phyloP scores from a whole-genome alignment of 2,797 vertebrate genomes.

The Alca torda region DNA sequence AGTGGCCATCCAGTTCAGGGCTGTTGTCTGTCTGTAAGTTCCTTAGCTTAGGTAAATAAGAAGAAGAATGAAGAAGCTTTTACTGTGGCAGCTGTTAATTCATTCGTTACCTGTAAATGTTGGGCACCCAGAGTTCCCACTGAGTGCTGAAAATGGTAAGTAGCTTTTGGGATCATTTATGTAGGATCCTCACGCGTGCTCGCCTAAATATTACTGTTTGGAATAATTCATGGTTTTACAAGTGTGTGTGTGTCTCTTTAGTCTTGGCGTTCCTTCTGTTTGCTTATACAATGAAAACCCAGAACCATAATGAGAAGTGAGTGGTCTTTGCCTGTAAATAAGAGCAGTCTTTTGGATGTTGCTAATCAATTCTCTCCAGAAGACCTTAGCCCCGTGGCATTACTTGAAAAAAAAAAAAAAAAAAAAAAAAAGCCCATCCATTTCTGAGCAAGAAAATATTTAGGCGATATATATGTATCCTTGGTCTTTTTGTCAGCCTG shows the following conservation, averaged over 20 bases:
- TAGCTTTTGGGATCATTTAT: rapidly evolving
- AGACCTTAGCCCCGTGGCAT: background rate
- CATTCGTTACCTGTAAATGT: background rate
- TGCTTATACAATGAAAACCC: background rate
- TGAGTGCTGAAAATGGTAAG: background rate
- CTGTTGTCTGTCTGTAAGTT: background rate
- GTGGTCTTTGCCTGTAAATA: background rate
- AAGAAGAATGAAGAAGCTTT: background rate
- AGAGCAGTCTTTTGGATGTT: background rate
- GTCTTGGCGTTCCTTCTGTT: background rate
- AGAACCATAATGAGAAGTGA: background rate
- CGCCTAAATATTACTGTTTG: background rate
- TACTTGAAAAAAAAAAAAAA: background rate
- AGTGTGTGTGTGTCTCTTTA: background rate
- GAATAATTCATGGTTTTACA: background rate
- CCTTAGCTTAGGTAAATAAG: background rate
- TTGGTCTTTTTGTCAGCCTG: slow-evolving; percentile 34
- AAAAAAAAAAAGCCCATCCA: rapidly evolving
- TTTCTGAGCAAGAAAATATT: slow-evolving; percentile 20
- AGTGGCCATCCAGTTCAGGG: background rate
- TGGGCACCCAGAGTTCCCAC: background rate
- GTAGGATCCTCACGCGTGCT: background rate
- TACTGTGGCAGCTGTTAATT: background rate
- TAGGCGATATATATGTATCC: background rate
- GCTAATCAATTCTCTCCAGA: background rate